These are phyloP conservation scores for Holacanthus passer DNA, from an alignment of 2,113 vertebrate genomes.

Conservation along the genomic window DNA sequence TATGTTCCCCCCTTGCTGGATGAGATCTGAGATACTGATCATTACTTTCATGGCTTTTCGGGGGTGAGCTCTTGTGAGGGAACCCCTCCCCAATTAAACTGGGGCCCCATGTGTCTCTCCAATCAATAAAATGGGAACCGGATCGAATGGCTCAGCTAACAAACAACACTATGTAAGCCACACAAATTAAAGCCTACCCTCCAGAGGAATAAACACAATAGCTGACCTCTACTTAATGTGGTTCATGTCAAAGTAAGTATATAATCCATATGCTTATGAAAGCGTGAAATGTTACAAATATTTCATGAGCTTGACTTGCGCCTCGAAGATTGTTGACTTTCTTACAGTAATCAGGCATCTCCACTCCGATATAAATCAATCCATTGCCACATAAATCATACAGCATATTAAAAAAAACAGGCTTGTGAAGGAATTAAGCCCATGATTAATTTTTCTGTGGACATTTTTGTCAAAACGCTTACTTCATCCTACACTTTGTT, in stretches of 20 bases:
- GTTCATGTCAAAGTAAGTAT: conserved; percentile 48
- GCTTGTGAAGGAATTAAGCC: conserved; percentile 83
- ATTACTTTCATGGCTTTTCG: conserved; percentile 77
- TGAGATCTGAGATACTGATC: conserved; percentile 82
- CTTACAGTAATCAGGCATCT: conserved; percentile 24
- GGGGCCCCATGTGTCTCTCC: conserved; percentile 71
- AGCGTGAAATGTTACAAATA: conserved; percentile 53
- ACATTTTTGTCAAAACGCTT: conserved; percentile 90
- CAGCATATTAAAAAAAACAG: conserved; percentile 81
- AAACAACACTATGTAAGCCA: conserved; percentile 62
- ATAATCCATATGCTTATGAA: conserved; percentile 44
- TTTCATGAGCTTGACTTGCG: conserved; percentile 38
- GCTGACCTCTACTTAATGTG: conserved; percentile 24
- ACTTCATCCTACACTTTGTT: conserved; percentile 90
- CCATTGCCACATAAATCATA: conserved; percentile 77
- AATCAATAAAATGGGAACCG: conserved; percentile 68
- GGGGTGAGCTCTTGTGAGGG: conserved; percentile 63
- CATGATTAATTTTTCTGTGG: conserved; percentile 90
- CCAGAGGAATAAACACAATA: conserved; percentile 26
- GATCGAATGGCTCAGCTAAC: conserved; percentile 62
- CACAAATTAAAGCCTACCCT: conserved; percentile 54
- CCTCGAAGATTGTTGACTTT: too few species aligned
- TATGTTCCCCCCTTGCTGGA: conserved; percentile 70
- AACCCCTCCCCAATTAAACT: conserved; percentile 76
- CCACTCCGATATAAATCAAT: conserved; percentile 56